Percentiles rank a stretch among this genome's conserved stretches.
These are phyloP conservation scores for Premnoplex brunnescens DNA, from an alignment of 2,797 vertebrate species.

Conservation along the genomic window DNA sequence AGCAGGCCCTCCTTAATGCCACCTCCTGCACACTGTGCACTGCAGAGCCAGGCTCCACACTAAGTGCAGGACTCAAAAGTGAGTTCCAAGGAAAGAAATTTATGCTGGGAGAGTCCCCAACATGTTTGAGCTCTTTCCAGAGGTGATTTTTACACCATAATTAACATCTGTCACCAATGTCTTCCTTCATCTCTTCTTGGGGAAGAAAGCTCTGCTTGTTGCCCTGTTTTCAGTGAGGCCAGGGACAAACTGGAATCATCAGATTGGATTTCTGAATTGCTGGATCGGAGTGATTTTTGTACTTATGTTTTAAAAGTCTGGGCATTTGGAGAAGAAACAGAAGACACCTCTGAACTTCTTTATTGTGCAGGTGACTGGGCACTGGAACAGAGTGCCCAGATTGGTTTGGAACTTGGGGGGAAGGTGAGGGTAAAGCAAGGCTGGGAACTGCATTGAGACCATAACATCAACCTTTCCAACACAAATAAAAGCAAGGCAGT, in stretches of 20 bases:
- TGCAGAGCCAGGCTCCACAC: not conserved
- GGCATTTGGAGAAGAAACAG: not conserved
- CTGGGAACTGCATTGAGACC: not conserved
- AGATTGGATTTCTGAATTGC: not conserved
- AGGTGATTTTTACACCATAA: not conserved
- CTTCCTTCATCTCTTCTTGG: not conserved
- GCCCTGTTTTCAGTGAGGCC: not conserved
- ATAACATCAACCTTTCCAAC: not conserved
- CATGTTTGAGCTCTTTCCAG: constrained; percentile 20
- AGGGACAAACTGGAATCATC: not conserved
- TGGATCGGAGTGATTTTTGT: not conserved
- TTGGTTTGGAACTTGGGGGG: no score
- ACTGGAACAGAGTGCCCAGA: not conserved
- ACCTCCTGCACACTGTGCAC: not conserved
- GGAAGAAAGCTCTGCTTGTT: not conserved
- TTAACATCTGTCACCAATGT: constrained; percentile 21
- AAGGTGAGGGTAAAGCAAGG: not conserved
- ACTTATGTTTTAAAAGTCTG: not conserved
- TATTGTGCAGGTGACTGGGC: not conserved
- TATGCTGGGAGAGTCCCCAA: not conserved
- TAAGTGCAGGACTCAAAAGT: not conserved
- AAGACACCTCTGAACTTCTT: not conserved
- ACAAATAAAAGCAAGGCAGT: not conserved
- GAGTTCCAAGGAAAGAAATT: not conserved
- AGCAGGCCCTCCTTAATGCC: constrained; percentile 9